A percentile compares a stretch with the other conserved stretches of the same genome.
Evolutionary conservation across 2,888 invertebrate species (phyloP).

Genomic region (Platycheirus rosarum): DNA sequence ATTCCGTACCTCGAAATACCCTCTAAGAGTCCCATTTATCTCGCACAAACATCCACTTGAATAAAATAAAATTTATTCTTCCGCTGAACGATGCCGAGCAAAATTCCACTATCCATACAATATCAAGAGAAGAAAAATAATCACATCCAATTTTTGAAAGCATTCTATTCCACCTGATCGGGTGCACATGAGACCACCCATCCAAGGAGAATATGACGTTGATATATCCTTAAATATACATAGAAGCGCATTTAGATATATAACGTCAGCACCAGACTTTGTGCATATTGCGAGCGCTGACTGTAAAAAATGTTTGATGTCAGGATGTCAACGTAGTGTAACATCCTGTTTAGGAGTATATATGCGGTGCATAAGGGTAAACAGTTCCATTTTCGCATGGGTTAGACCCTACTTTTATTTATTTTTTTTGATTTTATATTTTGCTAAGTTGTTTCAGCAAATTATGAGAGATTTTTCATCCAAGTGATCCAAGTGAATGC

Average conservation of each 20-base stretch:
- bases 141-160: constrained; percentile 63
- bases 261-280: constrained; percentile 64
- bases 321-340: constrained; percentile 64
- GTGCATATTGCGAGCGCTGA: constrained; percentile 61
- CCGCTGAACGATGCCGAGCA: constrained; percentile 1
- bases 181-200: constrained; percentile 32
- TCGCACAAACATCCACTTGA: constrained; percentile 31
- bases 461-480: constrained; percentile 72
- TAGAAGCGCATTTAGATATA: constrained; percentile 51
- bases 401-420: constrained; percentile 31
- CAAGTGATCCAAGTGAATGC: no score
- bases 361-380: constrained; percentile 68
- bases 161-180: constrained; percentile 60
- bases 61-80: constrained; percentile 32
- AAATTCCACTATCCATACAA: no score
- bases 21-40: neutral
- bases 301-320: constrained; percentile 69
- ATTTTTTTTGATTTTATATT: constrained; percentile 9
- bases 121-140: no score
- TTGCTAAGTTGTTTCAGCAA: constrained; percentile 67
- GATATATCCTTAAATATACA: constrained; percentile 10
- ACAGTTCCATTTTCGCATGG: constrained; percentile 66
- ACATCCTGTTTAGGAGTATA: constrained; percentile 66
- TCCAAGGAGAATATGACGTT: constrained; percentile 33
- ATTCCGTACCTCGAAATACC: no score